Evolutionary conservation across 1,140 invertebrate genomes (phyloP), one percentile per base, ranked within the genome.

Genomic region (Macrobrachium nipponense): DNA sequence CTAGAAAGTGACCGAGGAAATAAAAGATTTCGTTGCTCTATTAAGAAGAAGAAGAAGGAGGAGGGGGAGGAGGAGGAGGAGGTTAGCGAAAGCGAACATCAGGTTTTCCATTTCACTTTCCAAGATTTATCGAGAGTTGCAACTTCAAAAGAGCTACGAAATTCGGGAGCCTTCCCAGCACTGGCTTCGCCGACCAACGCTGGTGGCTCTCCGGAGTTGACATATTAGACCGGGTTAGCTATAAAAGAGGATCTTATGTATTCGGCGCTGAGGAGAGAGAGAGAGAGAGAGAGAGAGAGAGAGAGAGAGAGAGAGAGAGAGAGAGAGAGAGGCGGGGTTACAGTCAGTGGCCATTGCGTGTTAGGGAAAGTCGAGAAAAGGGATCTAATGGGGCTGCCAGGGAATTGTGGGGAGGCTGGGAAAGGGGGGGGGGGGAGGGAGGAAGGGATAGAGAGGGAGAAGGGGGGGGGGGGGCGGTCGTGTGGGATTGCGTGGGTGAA

Each of bases 271-370:
- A 62, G 64, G 64, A 10, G 12, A 8, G 64, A 66, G 64, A 66
- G 66, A n/a, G 66, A 70, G 66, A 70, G 66, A 8, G 15, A 70
- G 66, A 68, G 66, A 68, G 66, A 68, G 66, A 68, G 66, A 68
- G 66, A 17, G 66, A 68, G 66, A 66, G 64, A 66, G 64, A 66
- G 64, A 66, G 64, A 66, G 64, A 66, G 64, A 66, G 64, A 66
- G 64, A 66, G 64, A 66, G 64, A 66, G 64, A 66, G 64, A 66
- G 64, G 23, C n/a, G 17, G 8, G 23, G 27, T 36, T 36, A 36
- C 27, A 36, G 27, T 36, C 27, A 36, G 27, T 36, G 27, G 27
- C 27, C 8, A 51, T 51, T 51, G 51, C 51, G n/a, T 23, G 36
- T 36, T 20, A 66, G 15, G 18, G 17, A 36, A 17, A 36, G 77